Conservation (phyloP, 2,113 vertebrate species). For the Sinocyclocheilus anophthalmus region DNA sequence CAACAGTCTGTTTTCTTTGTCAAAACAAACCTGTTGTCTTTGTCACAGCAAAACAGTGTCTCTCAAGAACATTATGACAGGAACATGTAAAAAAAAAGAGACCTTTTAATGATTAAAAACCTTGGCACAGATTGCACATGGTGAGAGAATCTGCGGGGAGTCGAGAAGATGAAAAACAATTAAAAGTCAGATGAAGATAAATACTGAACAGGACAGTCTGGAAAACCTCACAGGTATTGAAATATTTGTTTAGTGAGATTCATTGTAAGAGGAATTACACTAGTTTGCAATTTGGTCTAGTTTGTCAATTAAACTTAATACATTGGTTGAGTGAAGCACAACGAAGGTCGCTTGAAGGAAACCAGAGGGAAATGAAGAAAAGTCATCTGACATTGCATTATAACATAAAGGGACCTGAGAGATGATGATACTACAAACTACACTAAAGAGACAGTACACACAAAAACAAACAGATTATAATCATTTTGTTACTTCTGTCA, state of each 20-base stretch:
- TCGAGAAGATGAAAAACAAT: slow-evolving; percentile 50
- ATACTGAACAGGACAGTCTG: slow-evolving; percentile 38
- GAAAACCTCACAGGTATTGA: slow-evolving; percentile 41
- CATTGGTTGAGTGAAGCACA: slow-evolving; percentile 11
- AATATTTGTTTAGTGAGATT: slow-evolving; percentile 46
- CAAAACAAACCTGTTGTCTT: slow-evolving; percentile 25
- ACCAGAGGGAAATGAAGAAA: not conserved
- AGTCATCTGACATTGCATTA: not conserved
- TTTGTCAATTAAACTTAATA: slow-evolving; percentile 24
- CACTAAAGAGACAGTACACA: not conserved
- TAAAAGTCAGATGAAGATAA: slow-evolving; percentile 46
- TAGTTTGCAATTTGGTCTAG: slow-evolving; percentile 20
- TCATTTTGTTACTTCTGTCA: no score
- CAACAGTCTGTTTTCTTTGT: slow-evolving; percentile 32
- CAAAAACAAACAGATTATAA: not conserved
- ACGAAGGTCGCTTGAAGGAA: not conserved
- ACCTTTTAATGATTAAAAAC: slow-evolving; percentile 41
- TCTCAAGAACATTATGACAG: not conserved
- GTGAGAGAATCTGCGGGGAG: slow-evolving; percentile 44
- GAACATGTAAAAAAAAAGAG: slow-evolving; percentile 11
- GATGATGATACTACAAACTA: not conserved
- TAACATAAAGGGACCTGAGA: not conserved
- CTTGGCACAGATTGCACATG: slow-evolving; percentile 14
- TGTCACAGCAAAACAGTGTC: not conserved
- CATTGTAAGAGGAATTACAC: slow-evolving; percentile 22